Base-by-base conservation (phyloP, 2,888 invertebrate species). In the Melanostoma mellinum region DNA sequence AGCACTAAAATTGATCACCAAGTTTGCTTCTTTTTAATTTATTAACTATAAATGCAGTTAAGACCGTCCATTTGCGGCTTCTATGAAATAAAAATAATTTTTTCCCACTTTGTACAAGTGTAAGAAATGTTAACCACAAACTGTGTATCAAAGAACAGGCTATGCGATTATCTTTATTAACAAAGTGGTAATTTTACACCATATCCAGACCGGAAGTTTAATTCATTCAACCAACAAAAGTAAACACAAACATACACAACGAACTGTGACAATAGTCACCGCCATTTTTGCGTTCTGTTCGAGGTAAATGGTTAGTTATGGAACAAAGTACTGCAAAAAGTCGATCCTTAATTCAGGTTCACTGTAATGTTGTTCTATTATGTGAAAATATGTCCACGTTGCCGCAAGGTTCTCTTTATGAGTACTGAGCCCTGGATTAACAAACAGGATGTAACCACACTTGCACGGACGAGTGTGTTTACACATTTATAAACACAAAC, bases 361-460 rank as follows among this genome's bases (percentile, higher is more conserved):
- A 33, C 50, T 61, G 60, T 40, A 61, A 42, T 63, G 79, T 68
- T 61, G 79, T 67, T 79, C 74, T 68, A 61, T 74, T 79, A 68
- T 74, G 53, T 68, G 74, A 68, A 79, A 79, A 79, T 74, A 74
- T 68, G 74, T 74, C 55, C 48, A 38, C 60, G 55, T 79, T 73
- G 73, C 60, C 68, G 61, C 67, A 74, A 58, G 78, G 40, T 78
- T 8, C 68, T 50, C 55, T 79, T 61, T 68, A 61, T 74, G 48
- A 63, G 58, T 65, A 61, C 40, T 73, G 60, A 73, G 67, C 40
- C 48, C 40, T 48, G 73, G 78, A 73, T 78, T 78, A 73, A 78
- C 58, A 78, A 72, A 73, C 73, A 60, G 78, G 60, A 67, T 73
- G 78, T 30, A 60, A 65, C 77, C 77, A 61, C 69, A 76, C 75